These are phyloP conservation scores for Nyctibius grandis DNA, from an alignment of 2,797 vertebrate genomes.

Conservation along the genomic window DNA sequence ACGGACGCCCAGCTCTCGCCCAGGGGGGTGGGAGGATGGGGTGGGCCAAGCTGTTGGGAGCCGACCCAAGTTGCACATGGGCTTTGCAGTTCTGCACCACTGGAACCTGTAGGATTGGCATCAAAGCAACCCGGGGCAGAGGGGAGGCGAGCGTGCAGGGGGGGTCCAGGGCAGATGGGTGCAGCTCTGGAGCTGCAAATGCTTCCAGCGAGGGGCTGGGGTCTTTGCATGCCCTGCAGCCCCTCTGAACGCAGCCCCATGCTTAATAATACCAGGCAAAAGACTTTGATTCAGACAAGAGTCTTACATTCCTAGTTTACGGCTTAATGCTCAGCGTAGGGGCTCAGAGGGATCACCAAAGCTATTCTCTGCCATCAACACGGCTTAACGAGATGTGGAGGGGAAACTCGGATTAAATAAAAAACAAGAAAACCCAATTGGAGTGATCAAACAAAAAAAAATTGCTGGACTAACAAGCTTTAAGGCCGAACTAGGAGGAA, in stretches of 20 bases:
- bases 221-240: neutral
- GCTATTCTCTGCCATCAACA: conserved; percentile 36
- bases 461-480: conserved; percentile 50
- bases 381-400: conserved; percentile 24
- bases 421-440: conserved; percentile 25
- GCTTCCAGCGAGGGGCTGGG: neutral
- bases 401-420: conserved; percentile 13
- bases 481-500: conserved; percentile 42
- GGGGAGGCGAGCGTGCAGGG: neutral
- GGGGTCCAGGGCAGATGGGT: neutral
- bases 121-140: neutral
- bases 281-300: conserved; percentile 48
- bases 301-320: conserved; percentile 50
- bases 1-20: rapidly evolving
- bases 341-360: conserved; percentile 54
- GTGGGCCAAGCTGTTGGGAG: neutral
- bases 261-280: neutral
- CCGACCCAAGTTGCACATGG: neutral
- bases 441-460: neutral
- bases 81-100: neutral
- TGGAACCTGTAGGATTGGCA: conserved; percentile 41
- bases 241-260: neutral
- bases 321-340: conserved; percentile 33
- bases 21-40: neutral
- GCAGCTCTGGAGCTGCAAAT: neutral